A percentile compares a stretch with the other conserved stretches of the same genome.
These are phyloP conservation scores for Mya arenaria DNA, from an alignment of 1,140 invertebrate genomes.

Conservation along the genomic window DNA sequence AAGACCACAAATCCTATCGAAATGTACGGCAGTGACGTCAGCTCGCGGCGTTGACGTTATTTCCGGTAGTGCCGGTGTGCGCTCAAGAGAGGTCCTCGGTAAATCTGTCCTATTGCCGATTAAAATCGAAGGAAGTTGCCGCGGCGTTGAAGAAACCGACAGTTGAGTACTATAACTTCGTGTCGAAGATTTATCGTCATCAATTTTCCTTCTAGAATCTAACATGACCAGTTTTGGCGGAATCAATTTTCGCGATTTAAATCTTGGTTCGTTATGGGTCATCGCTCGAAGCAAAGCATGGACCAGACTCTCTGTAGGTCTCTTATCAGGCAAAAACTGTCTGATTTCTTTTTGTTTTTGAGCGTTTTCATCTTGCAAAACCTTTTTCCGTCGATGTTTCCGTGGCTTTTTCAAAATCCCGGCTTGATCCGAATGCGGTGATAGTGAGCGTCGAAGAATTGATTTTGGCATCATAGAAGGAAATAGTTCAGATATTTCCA, in stretches of 20 bases:
- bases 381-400: not conserved
- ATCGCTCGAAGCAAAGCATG: conserved; percentile 42
- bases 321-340: conserved; percentile 10
- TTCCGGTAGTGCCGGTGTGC: not conserved
- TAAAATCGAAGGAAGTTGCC: not conserved
- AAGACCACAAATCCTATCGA: conserved; percentile 24
- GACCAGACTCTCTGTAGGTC: conserved; percentile 20
- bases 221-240: conserved; percentile 7
- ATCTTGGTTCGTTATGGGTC: conserved; percentile 27
- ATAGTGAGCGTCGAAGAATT: not conserved
- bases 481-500: conserved; percentile 47
- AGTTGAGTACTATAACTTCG: not conserved
- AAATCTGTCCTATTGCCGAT: not conserved
- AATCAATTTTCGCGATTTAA: not conserved
- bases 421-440: not conserved
- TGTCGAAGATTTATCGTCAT: not conserved
- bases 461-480: conserved; percentile 23
- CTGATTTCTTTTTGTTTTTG: not conserved
- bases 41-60: not conserved
- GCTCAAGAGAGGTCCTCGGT: not conserved
- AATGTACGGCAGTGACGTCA: not conserved
- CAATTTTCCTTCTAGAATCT: not conserved
- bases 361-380: not conserved
- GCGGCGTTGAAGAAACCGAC: conserved; percentile 20
- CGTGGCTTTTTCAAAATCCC: not conserved